phyloP scores from a whole-genome alignment of 2,888 invertebrate species.

The Heterodera filipjevi region DNA sequence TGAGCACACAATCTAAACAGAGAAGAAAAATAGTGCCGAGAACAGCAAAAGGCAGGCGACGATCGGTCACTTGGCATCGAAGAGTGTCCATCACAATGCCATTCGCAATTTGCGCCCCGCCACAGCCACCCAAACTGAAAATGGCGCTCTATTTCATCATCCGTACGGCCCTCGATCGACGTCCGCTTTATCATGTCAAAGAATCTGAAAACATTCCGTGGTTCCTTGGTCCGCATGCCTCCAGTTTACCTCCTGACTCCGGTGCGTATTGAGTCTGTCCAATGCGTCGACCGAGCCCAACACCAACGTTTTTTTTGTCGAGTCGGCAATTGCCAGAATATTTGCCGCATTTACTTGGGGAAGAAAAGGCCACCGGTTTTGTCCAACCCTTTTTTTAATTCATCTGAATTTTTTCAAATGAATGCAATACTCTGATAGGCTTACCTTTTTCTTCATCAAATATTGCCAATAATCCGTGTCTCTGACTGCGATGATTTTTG shows the following conservation, averaged over 20 bases:
- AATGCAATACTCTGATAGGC: background rate
- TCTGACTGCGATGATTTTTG: constrained; percentile 45
- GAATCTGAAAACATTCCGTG: constrained; percentile 44
- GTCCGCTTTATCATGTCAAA: constrained; percentile 46
- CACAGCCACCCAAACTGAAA: constrained; percentile 91
- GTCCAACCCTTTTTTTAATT: constrained; percentile 51
- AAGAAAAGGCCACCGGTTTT: constrained; percentile 60
- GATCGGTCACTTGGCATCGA: constrained; percentile 79
- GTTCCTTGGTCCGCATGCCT: constrained; percentile 23
- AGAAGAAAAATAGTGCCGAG: background rate
- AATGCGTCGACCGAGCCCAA: constrained; percentile 51
- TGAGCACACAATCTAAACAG: constrained; percentile 80
- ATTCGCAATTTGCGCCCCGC: constrained; percentile 85
- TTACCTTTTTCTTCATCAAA: constrained; percentile 32
- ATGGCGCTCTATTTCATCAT: constrained; percentile 36
- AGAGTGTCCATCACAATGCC: constrained; percentile 87
- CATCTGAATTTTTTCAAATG: background rate
- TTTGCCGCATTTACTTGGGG: constrained; percentile 53
- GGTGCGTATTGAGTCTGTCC: constrained; percentile 38
- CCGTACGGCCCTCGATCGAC: constrained; percentile 42
- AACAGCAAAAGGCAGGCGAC: no score
- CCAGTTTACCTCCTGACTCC: constrained; percentile 39
- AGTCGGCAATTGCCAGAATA: constrained; percentile 52
- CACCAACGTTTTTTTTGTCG: constrained; percentile 58
- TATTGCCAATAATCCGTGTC: constrained; percentile 36